Percentiles rank a stretch among this genome's conserved stretches.
These are phyloP conservation scores for Drosophila anomalata DNA, from an alignment of 2,888 invertebrate species.

Conservation along the genomic window DNA sequence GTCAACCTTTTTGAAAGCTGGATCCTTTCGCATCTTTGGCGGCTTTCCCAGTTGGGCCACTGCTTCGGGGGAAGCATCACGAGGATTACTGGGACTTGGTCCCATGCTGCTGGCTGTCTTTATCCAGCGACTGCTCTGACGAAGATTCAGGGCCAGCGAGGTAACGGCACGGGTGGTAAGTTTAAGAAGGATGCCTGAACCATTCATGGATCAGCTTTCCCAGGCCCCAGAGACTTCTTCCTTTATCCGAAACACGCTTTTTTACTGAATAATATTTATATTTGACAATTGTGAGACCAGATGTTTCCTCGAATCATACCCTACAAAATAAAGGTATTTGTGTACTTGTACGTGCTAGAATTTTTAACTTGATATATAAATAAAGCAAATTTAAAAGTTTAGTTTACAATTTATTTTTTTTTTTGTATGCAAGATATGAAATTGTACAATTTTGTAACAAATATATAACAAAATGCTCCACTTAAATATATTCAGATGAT, in stretches of 20 bases:
- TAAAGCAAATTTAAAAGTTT: no score
- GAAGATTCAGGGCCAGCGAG: neutral
- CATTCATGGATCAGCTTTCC: constrained; percentile 14
- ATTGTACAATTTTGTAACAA: no score
- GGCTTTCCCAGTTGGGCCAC: constrained; percentile 64
- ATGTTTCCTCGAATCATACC: neutral
- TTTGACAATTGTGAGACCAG: neutral
- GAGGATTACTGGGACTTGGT: constrained; percentile 3
- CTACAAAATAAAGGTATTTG: neutral
- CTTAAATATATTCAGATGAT: no score
- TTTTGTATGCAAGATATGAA: no score
- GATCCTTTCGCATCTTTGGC: constrained; percentile 85
- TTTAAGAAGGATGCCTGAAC: constrained; percentile 12
- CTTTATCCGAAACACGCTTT: neutral
- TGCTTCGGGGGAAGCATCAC: constrained; percentile 32
- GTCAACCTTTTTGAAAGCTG: constrained; percentile 89
- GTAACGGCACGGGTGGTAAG: constrained; percentile 12
- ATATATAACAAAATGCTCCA: no score
- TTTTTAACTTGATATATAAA: no score
- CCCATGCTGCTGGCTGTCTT: constrained; percentile 39
- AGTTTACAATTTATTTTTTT: no score
- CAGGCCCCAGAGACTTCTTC: neutral
- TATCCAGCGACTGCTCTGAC: neutral
- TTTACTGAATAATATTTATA: neutral
- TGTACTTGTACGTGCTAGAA: no score